phyloP scores from a whole-genome alignment of 2,888 invertebrate genomes.

The Mamestra brassicae region DNA sequence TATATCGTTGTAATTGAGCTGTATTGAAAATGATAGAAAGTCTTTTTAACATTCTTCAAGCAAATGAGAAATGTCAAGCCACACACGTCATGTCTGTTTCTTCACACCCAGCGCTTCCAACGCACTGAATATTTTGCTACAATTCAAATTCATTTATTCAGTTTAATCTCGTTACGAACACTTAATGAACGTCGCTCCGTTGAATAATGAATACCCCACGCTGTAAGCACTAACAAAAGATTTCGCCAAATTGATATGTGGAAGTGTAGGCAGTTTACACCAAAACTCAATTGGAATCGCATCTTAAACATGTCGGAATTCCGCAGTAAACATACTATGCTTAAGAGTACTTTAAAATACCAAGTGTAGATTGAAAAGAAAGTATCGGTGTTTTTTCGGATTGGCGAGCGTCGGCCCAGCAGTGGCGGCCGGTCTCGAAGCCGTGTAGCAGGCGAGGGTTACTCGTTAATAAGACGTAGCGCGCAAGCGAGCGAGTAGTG shows the following conservation, averaged over 20 bases:
- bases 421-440: not conserved
- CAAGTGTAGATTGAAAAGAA: constrained; percentile 12
- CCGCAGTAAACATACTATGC: constrained; percentile 3
- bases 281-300: constrained; percentile 26
- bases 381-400: constrained; percentile 3
- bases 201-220: constrained; percentile 66
- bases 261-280: constrained; percentile 27
- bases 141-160: constrained; percentile 71
- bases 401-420: not conserved
- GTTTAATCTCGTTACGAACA: constrained; percentile 69
- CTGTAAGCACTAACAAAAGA: constrained; percentile 55
- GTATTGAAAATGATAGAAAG: too few relatives aligned
- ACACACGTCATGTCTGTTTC: constrained; percentile 9
- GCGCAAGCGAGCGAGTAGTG: constrained; percentile 41
- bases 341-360: constrained; percentile 4
- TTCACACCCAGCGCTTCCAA: not conserved
- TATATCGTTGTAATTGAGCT: too few relatives aligned
- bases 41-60: not conserved
- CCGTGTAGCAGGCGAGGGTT: constrained; percentile 29
- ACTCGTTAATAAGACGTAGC: constrained; percentile 47
- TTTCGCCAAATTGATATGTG: constrained; percentile 52
- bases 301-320: constrained; percentile 23
- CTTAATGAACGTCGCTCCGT: constrained; percentile 68
- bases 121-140: constrained; percentile 61
- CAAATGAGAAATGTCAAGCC: not conserved